Evolutionary conservation across 2,797 vertebrate species (phyloP).

Genomic region (Pseudomugil tenellus): DNA sequence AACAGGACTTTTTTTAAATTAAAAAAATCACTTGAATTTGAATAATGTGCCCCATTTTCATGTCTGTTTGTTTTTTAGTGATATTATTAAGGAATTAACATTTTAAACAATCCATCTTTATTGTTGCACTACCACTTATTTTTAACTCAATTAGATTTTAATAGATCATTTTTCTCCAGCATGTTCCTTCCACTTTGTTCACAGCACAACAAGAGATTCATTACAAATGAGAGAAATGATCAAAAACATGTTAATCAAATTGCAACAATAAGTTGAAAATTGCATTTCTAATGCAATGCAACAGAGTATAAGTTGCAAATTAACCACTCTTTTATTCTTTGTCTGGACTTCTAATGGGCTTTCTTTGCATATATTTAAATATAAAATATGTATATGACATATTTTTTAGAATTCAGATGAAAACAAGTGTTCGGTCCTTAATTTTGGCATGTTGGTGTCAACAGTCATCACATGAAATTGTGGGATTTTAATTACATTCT

Average conservation of each 20-base stretch:
- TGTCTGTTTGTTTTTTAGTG: constrained; percentile 80
- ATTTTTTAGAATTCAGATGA: neutral
- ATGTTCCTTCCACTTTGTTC: constrained; percentile 83
- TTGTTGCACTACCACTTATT: constrained; percentile 81
- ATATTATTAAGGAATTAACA: constrained; percentile 84
- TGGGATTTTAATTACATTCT: neutral
- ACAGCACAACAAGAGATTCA: constrained; percentile 81
- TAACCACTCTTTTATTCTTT: constrained; percentile 65
- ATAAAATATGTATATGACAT: neutral
- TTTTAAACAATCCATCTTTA: constrained; percentile 84
- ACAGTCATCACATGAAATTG: neutral
- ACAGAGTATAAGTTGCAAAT: constrained; percentile 70
- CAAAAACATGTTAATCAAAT: constrained; percentile 88
- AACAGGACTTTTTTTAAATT: constrained; percentile 59
- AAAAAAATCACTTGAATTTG: constrained; percentile 79
- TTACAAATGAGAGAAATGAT: constrained; percentile 84
- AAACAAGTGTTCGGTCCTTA: neutral
- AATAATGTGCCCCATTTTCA: constrained; percentile 83
- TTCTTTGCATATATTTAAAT: no score
- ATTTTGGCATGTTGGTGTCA: neutral
- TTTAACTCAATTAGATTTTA: constrained; percentile 86
- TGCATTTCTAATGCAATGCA: constrained; percentile 80
- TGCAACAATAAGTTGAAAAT: constrained; percentile 78
- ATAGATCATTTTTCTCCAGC: constrained; percentile 82
- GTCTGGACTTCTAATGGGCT: neutral